These are phyloP conservation scores for Hyaena hyaena DNA, from an alignment of 2,113 vertebrate species.

Conservation along the genomic window DNA sequence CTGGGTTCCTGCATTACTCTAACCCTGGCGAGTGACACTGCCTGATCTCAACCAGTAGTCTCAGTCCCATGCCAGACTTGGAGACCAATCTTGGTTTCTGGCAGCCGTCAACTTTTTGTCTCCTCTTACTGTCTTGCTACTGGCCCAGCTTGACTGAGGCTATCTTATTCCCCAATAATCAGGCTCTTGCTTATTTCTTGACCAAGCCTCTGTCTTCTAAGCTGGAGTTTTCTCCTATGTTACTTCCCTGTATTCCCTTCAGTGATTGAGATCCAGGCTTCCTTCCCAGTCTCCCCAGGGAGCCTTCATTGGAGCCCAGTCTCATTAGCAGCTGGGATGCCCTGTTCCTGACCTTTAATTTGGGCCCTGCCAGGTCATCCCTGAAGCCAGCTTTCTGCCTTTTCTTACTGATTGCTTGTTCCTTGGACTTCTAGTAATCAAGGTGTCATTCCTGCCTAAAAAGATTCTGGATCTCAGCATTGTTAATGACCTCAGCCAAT, in stretches of 20 bases:
- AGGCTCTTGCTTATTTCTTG: not conserved
- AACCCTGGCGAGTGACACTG: conserved; percentile 56
- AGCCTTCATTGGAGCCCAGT: not conserved
- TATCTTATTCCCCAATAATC: not conserved
- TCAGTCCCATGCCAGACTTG: conserved; percentile 54
- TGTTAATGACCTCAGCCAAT: not conserved
- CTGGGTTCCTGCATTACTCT: conserved; percentile 50
- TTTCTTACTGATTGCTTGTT: not conserved
- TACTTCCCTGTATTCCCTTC: not conserved
- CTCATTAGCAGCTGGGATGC: not conserved
- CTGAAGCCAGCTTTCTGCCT: conserved; percentile 31
- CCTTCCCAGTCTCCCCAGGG: not conserved
- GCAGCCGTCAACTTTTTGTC: conserved; percentile 46
- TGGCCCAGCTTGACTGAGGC: not conserved
- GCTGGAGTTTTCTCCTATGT: not conserved
- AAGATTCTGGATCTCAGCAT: not conserved
- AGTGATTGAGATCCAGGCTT: not conserved
- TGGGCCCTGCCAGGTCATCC: not conserved
- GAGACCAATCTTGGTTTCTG: conserved; percentile 65
- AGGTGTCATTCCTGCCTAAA: not conserved
- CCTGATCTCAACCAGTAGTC: conserved; percentile 76
- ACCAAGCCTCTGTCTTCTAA: not conserved
- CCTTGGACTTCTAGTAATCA: not conserved
- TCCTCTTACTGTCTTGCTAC: conserved; percentile 25
- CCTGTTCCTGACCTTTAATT: conserved; percentile 37